Evolutionary conservation across 2,113 vertebrate genomes (phyloP), one percentile per base, ranked within the genome.

Genomic region (Castor canadensis): DNA sequence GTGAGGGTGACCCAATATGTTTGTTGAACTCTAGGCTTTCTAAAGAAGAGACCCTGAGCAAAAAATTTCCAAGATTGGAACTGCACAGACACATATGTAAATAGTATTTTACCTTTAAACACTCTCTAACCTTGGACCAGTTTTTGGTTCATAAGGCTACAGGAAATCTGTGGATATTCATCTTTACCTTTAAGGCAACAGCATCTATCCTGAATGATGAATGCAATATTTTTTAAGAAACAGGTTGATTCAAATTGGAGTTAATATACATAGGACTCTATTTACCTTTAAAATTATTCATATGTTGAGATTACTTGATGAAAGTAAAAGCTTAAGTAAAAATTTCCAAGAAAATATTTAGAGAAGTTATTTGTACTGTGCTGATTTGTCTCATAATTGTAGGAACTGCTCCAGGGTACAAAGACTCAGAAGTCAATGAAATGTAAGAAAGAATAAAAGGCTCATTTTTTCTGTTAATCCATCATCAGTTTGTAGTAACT

Each of bases 221-320:
- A 89, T n/a, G 1, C 52, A 92, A 75, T 93, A 75, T 81, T n/a
- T n/a, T n/a, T 82, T 77, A 45, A 79, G 62, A 62, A 95, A 89
- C 13, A n/a, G n/a, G n/a, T n/a, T n/a, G n/a, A n/a, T n/a, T n/a
- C n/a, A n/a, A n/a, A n/a, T n/a, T n/a, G n/a, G n/a, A n/a, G n/a
- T n/a, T n/a, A n/a, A n/a, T n/a, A n/a, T n/a, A n/a, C n/a, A n/a
- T n/a, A n/a, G n/a, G n/a, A n/a, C n/a, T n/a, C n/a, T n/a, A n/a
- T n/a, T n/a, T n/a, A n/a, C n/a, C n/a, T 88, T 56, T 62, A 81
- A 26, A 43, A 86, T 15, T 45, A 43, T 60, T 11, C 56, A 19
- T 58, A 6, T 58, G 87, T 86, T 83, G 9, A 86, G 92, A 72
- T 60, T 82, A 87, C n/a, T 86, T 90, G 35, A 87, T 84, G 60